Evolutionary conservation across 1,140 invertebrate species (phyloP).

Genomic region (Achroia grisella): DNA sequence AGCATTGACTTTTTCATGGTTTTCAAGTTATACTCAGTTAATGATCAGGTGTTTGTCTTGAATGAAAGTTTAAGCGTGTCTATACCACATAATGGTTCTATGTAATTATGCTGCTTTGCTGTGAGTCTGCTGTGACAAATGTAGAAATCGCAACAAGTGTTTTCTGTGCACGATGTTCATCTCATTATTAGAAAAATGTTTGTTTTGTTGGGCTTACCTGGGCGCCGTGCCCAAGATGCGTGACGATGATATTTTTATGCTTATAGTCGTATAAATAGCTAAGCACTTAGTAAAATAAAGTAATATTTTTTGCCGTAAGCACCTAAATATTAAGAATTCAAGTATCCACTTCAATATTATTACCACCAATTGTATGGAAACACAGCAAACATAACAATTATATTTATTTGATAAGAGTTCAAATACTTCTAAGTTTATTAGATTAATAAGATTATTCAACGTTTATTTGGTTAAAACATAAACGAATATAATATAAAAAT

Average conservation of each 20-base stretch:
- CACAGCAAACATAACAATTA: too few relatives aligned
- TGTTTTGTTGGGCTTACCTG: slow-evolving; percentile 20
- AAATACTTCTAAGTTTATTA: too few relatives aligned
- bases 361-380: too few relatives aligned
- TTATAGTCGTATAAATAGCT: background rate
- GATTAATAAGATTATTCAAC: too few relatives aligned
- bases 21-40: slow-evolving; percentile 1
- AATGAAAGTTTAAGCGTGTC: slow-evolving; percentile 2
- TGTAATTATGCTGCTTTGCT: background rate
- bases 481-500: background rate
- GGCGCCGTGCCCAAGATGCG: slow-evolving; percentile 18
- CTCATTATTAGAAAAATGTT: slow-evolving; percentile 37
- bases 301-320: too few relatives aligned
- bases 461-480: too few relatives aligned
- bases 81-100: too few relatives aligned
- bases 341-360: too few relatives aligned
- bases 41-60: slow-evolving; percentile 6
- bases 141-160: slow-evolving; percentile 19
- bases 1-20: background rate
- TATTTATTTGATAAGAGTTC: too few relatives aligned
- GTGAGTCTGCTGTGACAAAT: slow-evolving; percentile 8
- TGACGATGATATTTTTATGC: slow-evolving; percentile 8
- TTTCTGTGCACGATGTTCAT: slow-evolving; percentile 20
- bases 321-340: too few relatives aligned
- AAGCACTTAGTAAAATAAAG: too few relatives aligned